Percentiles rank a stretch among this genome's conserved stretches.
These are phyloP conservation scores for Drosophila neocordata DNA, from an alignment of 1,140 invertebrate species.

Conservation along the genomic window DNA sequence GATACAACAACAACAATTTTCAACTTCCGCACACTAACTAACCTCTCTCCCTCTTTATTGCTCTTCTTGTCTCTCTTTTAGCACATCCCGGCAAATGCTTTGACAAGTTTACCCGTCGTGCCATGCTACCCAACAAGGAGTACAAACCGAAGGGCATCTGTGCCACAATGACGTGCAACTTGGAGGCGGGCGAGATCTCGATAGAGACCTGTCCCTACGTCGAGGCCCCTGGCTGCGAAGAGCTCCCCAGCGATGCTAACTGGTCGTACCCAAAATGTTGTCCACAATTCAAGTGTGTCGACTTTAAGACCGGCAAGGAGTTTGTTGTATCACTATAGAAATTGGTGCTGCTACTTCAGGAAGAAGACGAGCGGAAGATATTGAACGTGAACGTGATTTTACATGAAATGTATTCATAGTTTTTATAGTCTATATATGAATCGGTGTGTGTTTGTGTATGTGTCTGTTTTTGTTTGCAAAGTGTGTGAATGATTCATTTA, in stretches of 20 bases:
- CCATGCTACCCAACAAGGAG: conserved; percentile 78
- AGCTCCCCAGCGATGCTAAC: conserved; percentile 72
- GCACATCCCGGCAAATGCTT: conserved; percentile 79
- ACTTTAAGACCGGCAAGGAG: conserved; percentile 82
- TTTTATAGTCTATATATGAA: conserved; percentile 37
- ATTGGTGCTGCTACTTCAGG: neutral
- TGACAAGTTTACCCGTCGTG: conserved; percentile 77
- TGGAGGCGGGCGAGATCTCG: conserved; percentile 72
- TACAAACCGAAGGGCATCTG: conserved; percentile 82
- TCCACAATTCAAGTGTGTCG: conserved; percentile 79
- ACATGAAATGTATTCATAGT: conserved; percentile 78
- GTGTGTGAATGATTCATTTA: conserved; percentile 62
- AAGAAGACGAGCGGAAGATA: conserved; percentile 15
- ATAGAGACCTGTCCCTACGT: conserved; percentile 81
- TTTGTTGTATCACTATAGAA: conserved; percentile 71
- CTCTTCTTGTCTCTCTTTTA: conserved; percentile 36
- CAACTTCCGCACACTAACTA: conserved; percentile 64
- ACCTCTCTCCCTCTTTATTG: conserved; percentile 12
- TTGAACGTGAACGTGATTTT: conserved; percentile 69
- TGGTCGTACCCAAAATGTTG: conserved; percentile 81
- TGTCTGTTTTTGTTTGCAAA: conserved; percentile 16
- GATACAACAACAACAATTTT: conserved; percentile 49
- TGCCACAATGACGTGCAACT: conserved; percentile 79
- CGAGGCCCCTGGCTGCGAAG: conserved; percentile 80
- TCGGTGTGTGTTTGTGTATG: conserved; percentile 10